Percentiles rank a stretch among this genome's conserved stretches.
These are phyloP conservation scores for Patella pellucida DNA, from an alignment of 2,888 invertebrate genomes.

Conservation along the genomic window DNA sequence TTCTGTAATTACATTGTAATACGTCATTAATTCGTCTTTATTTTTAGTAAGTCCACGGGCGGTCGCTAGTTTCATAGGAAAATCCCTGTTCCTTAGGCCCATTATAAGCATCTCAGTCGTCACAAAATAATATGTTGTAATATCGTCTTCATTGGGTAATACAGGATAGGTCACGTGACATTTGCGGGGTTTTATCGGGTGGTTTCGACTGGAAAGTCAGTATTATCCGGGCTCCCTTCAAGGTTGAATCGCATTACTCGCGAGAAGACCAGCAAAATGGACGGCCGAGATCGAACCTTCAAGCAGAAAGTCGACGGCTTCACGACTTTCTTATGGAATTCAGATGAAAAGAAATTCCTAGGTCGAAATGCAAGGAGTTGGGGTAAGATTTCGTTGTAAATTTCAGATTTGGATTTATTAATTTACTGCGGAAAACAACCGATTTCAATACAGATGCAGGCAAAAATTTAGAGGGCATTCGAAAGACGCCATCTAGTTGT, in stretches of 20 bases:
- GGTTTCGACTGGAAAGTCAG: background rate
- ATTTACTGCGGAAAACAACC: no score
- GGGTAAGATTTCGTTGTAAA: slow-evolving; percentile 69
- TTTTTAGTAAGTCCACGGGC: no score
- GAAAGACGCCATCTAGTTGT: no score
- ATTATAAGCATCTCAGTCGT: no score
- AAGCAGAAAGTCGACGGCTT: slow-evolving; percentile 46
- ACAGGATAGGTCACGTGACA: background rate
- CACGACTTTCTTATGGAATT: slow-evolving; percentile 85
- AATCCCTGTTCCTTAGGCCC: no score
- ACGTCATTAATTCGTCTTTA: no score
- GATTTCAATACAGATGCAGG: no score
- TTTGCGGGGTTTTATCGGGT: background rate
- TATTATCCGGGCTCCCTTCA: slow-evolving; percentile 19
- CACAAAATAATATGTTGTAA: background rate
- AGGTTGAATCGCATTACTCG: slow-evolving; percentile 18
- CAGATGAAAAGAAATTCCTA: slow-evolving; percentile 90
- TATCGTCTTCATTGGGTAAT: background rate
- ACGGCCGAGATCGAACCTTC: slow-evolving; percentile 34
- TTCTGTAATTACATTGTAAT: no score
- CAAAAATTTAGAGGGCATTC: no score
- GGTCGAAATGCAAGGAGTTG: slow-evolving; percentile 93
- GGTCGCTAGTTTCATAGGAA: no score
- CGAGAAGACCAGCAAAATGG: background rate
- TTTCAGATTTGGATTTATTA: no score